Evolutionary conservation across 2,113 vertebrate genomes (phyloP), one percentile per base, ranked within the genome.

Genomic region (Ciconia boyciana): DNA sequence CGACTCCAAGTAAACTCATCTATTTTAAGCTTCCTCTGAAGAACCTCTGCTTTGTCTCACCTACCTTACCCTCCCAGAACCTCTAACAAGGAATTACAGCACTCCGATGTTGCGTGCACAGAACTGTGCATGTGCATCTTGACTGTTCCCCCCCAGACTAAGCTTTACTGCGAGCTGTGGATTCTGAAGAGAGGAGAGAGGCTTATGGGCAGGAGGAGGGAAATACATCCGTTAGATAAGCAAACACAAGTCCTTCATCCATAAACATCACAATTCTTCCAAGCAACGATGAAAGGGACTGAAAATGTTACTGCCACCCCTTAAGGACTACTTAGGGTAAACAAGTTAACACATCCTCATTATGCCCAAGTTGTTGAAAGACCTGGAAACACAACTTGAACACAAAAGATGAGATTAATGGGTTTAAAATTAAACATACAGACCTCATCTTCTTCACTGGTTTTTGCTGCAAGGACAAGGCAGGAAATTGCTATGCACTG

Each of bases 361-460:
- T 61, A 19, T 21, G 20, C 5, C 14, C 34, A 52, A 64, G 24
- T 24, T 68, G 26, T 10, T 74, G 81, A 46, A 79, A 75, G 61
- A 51, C 44, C 31, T 58, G 55, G 70, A 74, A 88, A 72, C n/a
- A 11, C 2, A 68, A 11, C 34, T 64, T 48, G 25, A 62, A 52
- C 28, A 11, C 25, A 43, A 15, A 17, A 62, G 60, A 3, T 43
- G 26, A n/a, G 32, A n/a, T 62, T 48, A 36, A 8, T 16, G 44
- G 55, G 75, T 58, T 96, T 70, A 49, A 85, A 92, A 54, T 32
- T 4, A 79, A 94, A 43, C 55, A 25, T 28, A 66, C 77, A n/a
- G 94, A 98, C 98, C 98, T 99, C 98, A 32, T 99, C 98, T 88
- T 99, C 99, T 91, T 99, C 98, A 1, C 97, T 98, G 96, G 96